Percentiles rank a stretch among this genome's conserved stretches.
phyloP scores from a whole-genome alignment of 2,113 vertebrate species.

The Shinisaurus crocodilurus region DNA sequence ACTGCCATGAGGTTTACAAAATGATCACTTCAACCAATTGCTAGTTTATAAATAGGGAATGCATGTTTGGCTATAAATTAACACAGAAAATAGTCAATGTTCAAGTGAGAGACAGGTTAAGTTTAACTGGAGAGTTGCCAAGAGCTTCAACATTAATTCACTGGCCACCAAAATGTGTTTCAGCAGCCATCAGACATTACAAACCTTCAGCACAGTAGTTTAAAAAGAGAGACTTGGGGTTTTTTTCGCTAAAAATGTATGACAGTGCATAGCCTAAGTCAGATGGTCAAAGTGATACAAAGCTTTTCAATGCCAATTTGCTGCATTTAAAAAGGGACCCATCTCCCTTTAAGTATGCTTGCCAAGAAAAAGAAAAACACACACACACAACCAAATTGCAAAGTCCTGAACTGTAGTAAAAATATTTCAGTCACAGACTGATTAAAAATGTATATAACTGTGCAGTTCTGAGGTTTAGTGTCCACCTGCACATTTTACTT shows the following conservation, averaged over 20 bases:
- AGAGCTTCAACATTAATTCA: slow-evolving; percentile 56
- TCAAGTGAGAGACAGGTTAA: slow-evolving; percentile 61
- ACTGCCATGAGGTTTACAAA: slow-evolving; percentile 59
- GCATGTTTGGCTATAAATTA: slow-evolving; percentile 66
- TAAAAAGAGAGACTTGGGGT: slow-evolving; percentile 36
- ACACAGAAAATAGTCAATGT: slow-evolving; percentile 62
- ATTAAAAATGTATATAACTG: slow-evolving; percentile 69
- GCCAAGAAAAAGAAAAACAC: slow-evolving; percentile 60
- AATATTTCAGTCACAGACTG: slow-evolving; percentile 75
- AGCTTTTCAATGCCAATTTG: slow-evolving; percentile 67
- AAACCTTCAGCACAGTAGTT: slow-evolving; percentile 53
- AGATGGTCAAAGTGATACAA: slow-evolving; percentile 72
- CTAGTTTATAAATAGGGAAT: slow-evolving; percentile 68
- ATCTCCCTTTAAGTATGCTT: slow-evolving; percentile 72
- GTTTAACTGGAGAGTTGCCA: slow-evolving; percentile 56
- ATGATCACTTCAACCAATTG: slow-evolving; percentile 53
- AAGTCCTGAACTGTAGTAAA: slow-evolving; percentile 76
- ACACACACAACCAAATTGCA: slow-evolving; percentile 58
- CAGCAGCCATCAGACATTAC: slow-evolving; percentile 64
- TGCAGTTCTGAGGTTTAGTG: slow-evolving; percentile 60
- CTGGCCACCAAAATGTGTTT: slow-evolving; percentile 65
- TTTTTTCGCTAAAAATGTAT: slow-evolving; percentile 67
- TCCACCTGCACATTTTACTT: slow-evolving; percentile 84
- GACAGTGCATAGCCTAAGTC: slow-evolving; percentile 72
- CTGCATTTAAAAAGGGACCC: slow-evolving; percentile 72